Base-by-base conservation (phyloP, 2,113 vertebrate genomes). In the Chitala chitala region DNA sequence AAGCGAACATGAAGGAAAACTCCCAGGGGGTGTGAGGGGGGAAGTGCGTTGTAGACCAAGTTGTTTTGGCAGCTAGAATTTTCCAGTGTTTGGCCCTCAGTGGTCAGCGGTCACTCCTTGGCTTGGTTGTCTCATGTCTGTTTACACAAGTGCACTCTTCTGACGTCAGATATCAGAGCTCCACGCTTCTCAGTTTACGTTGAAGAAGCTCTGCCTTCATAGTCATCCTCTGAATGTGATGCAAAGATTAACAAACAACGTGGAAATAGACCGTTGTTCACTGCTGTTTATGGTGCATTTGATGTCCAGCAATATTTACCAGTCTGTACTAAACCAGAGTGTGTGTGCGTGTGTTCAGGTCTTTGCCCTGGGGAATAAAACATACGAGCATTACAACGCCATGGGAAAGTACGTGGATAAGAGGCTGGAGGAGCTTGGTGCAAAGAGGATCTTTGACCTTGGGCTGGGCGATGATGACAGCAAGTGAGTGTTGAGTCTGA, bases 381-480 rank as follows among this genome's bases (percentile, higher is more conserved):
- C 96, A 0, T 99, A 99, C 0, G 97, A 99, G 77, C 96, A 99
- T 85, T 99, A 97, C 88, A 99, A 99, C 0, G 94, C 97, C 29
- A 99, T 96, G 95, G 97, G 94, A 1, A 97, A 95, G 69, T 99
- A 95, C 0, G 94, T 99, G 75, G 96, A 99, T 84, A 97, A 94
- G 86, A 89, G 92, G 6, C 83, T 99, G 80, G 92, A 94, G 48
- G 93, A 99, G 69, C 92, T 99, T 0, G 94, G 96, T 13, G 97
- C 90, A 9, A 91, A 91, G 5, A 91, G 96, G 71, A 94, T 99
- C 85, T 99, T 94, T 76, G 97, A 99, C 48, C 90, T 98, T 0
- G 96, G 97, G 40, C 74, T 94, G 79, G 97, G 97, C 56, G 97
- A 99, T 0, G 97, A 99, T 0, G 96, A 99, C 1, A 92, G 90